A percentile compares a stretch with the other conserved stretches of the same genome.
These are phyloP conservation scores for Struthidea cinerea DNA, from an alignment of 2,113 vertebrate species.

Conservation along the genomic window DNA sequence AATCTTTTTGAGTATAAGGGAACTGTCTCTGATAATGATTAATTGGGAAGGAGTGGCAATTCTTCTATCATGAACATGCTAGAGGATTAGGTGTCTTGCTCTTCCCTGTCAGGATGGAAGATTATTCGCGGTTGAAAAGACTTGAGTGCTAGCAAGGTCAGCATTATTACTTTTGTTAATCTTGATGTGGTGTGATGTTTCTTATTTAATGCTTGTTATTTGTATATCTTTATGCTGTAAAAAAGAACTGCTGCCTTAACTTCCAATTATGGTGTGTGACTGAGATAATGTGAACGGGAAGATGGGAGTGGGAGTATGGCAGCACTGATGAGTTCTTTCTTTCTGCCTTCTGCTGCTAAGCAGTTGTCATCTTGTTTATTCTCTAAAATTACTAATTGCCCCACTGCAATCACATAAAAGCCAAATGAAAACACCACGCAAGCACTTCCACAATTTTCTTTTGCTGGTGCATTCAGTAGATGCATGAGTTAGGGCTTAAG, in stretches of 20 bases:
- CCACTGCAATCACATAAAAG: constrained; percentile 23
- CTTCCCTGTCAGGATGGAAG: constrained; percentile 26
- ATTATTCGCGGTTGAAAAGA: constrained; percentile 64
- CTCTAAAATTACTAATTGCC: constrained; percentile 51
- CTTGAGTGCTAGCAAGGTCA: constrained; percentile 55
- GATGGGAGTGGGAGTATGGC: not conserved
- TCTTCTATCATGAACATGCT: constrained; percentile 27
- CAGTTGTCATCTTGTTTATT: constrained; percentile 52
- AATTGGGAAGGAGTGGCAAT: constrained; percentile 44
- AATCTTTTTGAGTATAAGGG: not conserved
- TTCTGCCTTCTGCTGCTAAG: constrained; percentile 16
- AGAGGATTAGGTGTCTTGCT: constrained; percentile 41
- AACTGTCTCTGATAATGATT: constrained; percentile 41
- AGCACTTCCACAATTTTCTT: not conserved
- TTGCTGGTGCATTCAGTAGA: not conserved
- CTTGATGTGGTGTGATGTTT: constrained; percentile 41
- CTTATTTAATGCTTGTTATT: constrained; percentile 67
- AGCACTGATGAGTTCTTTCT: constrained; percentile 42
- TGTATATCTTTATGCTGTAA: constrained; percentile 34
- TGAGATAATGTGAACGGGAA: constrained; percentile 13
- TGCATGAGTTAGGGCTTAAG: not conserved
- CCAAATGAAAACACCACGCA: constrained; percentile 22
- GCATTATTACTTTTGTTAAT: constrained; percentile 68
- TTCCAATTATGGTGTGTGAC: constrained; percentile 10
- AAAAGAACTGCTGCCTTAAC: not conserved